Conservation (phyloP, 1,140 invertebrate species). For the Triops cancriformis region DNA sequence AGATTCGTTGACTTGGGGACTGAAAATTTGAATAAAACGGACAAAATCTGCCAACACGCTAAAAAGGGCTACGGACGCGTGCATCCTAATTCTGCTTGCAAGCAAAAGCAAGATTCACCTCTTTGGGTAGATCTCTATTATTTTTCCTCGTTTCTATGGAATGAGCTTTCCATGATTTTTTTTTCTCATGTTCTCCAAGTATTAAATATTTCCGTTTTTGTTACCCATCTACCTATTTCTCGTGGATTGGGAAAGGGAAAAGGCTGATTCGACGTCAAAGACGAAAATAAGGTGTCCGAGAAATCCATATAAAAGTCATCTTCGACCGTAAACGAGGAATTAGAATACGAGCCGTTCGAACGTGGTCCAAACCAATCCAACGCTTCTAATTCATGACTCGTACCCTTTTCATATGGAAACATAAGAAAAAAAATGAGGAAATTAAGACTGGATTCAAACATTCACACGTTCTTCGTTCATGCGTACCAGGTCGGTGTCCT, state of each 20-base stretch:
- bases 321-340: constrained; percentile 48
- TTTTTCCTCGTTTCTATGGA: too few species aligned
- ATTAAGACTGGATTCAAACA: neutral
- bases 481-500: constrained; percentile 66
- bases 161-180: too few species aligned
- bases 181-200: too few species aligned
- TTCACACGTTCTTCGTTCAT: neutral
- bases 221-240: constrained; percentile 68
- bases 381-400: constrained; percentile 17
- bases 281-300: constrained; percentile 82
- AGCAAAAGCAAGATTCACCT: too few species aligned
- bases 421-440: neutral
- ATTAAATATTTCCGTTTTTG: neutral
- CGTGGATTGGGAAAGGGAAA: constrained; percentile 93
- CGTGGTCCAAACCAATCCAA: constrained; percentile 26
- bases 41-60: too few species aligned
- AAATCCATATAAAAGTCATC: constrained; percentile 81
- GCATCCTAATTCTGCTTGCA: too few species aligned
- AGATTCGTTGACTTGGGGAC: too few species aligned
- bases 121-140: too few species aligned
- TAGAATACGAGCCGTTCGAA: constrained; percentile 14
- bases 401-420: constrained; percentile 16
- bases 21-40: too few species aligned
- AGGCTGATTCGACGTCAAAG: constrained; percentile 75
- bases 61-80: too few species aligned